Evolutionary conservation across 2,113 vertebrate genomes (phyloP), one percentile per base, ranked within the genome.

Genomic region (Pitta sordida): DNA sequence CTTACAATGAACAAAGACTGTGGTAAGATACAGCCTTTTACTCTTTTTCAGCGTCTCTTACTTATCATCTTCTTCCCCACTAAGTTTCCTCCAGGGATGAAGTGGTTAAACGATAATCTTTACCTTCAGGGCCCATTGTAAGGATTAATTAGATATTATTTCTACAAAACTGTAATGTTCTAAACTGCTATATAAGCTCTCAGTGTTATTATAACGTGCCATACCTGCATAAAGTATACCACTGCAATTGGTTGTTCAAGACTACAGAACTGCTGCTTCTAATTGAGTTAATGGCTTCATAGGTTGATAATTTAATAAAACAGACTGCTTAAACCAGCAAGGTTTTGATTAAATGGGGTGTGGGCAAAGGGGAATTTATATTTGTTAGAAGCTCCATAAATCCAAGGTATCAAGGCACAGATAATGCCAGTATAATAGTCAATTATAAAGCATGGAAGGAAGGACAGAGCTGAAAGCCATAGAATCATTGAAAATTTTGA

Each of bases 231-330:
- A 94, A 85, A 6, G 0, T 91, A 91, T 85, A 93, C 86, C 3
- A 7, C 24, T 55, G 75, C 84, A 83, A 59, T 87, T 77, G 55
- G 90, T 92, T 97, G 86, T 94, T 90, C 92, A 92, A 90, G 86
- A 94, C 84, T 78, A 92, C 85, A 94, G 93, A 93, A 90, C 88
- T 89, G 76, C 93, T 90, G 87, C 90, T 92, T 94, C 90, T 95
- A 97, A 97, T 95, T 88, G 96, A 97, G 93, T 96, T 97, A 97
- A 93, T 90, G 77, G 90, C 74, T 95, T 96, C 94, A 94, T 92
- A 95, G 91, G 91, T 95, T 97, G 92, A 89, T 95, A 96, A 97
- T 96, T 97, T 95, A 97, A 97, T 96, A 95, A 96, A 94, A 87
- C 67, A 96, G 91, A 95, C 77, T 96, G 92, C 94, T 96, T 97